Evolutionary conservation across 2,113 vertebrate genomes (phyloP).

Genomic region (Lutjanus erythropterus): DNA sequence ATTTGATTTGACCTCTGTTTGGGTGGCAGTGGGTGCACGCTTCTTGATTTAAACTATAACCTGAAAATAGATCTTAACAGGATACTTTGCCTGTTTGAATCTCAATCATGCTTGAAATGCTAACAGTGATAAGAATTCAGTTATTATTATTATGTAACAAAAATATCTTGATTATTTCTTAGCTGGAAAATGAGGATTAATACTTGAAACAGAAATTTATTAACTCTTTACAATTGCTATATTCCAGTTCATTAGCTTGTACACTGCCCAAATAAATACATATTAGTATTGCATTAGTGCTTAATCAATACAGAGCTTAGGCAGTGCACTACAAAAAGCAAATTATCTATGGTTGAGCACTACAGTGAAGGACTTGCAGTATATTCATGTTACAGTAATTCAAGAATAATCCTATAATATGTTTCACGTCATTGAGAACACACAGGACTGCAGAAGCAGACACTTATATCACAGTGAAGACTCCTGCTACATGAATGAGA

Average conservation of each 20-base stretch:
- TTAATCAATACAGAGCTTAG: constrained; percentile 26
- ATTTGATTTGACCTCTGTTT: not conserved
- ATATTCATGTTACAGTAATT: constrained; percentile 10
- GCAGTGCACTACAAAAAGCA: constrained; percentile 7
- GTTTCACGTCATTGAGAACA: constrained; percentile 7
- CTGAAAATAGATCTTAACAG: not conserved
- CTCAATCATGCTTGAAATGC: constrained; percentile 2
- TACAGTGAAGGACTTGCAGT: not conserved
- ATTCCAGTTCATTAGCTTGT: constrained; percentile 13
- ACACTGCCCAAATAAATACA: constrained; percentile 10
- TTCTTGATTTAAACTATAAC: constrained; percentile 16
- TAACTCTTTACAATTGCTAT: constrained; percentile 4
- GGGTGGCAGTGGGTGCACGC: not conserved
- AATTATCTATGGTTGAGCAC: not conserved
- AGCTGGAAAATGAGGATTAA: constrained; percentile 8
- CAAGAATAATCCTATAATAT: not conserved
- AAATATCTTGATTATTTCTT: constrained; percentile 26
- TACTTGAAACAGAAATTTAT: not conserved
- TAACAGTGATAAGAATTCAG: not conserved
- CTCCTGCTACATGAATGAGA: constrained; percentile 25
- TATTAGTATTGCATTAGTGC: constrained; percentile 10
- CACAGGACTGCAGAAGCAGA: not conserved
- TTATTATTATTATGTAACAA: not conserved
- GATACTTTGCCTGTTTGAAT: constrained; percentile 4
- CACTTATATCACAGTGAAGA: not conserved